Evolutionary conservation across 2,113 vertebrate genomes (phyloP).

Genomic region (Nanorana parkeri): DNA sequence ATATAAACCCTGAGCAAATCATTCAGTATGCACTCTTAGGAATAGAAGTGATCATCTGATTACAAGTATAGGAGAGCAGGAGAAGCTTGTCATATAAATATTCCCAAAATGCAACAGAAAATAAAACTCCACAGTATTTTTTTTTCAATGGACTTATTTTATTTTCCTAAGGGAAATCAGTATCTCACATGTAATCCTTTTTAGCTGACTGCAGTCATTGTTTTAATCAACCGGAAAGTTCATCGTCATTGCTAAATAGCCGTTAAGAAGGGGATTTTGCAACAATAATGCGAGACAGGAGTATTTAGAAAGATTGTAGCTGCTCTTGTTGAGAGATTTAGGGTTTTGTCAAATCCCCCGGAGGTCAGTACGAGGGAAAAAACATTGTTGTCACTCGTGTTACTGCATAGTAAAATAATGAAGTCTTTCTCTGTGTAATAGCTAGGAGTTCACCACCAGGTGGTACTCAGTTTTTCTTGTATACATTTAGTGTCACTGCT

Average conservation of each 20-base stretch:
- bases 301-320: slow-evolving; percentile 51
- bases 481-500: slow-evolving; percentile 19
- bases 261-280: slow-evolving; percentile 47
- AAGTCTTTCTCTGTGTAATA: slow-evolving; percentile 35
- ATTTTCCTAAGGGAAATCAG: slow-evolving; percentile 49
- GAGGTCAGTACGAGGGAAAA: slow-evolving; percentile 42
- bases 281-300: slow-evolving; percentile 43
- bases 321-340: slow-evolving; percentile 45
- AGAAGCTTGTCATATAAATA: slow-evolving; percentile 29
- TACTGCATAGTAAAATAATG: slow-evolving; percentile 7
- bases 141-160: slow-evolving; percentile 44
- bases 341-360: slow-evolving; percentile 21
- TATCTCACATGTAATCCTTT: slow-evolving; percentile 46
- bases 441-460: slow-evolving; percentile 40
- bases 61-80: slow-evolving; percentile 3
- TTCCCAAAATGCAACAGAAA: slow-evolving; percentile 31
- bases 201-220: slow-evolving; percentile 54
- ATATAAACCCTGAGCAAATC: slow-evolving; percentile 8
- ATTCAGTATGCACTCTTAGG: slow-evolving; percentile 19
- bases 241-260: slow-evolving; percentile 51
- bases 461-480: slow-evolving; percentile 47
- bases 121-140: slow-evolving; percentile 23
- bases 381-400: slow-evolving; percentile 7
- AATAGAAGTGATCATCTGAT: slow-evolving; percentile 23
- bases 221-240: slow-evolving; percentile 55